These are phyloP conservation scores for Lacerta viridis DNA, from an alignment of 2,797 vertebrate genomes.

Conservation along the genomic window DNA sequence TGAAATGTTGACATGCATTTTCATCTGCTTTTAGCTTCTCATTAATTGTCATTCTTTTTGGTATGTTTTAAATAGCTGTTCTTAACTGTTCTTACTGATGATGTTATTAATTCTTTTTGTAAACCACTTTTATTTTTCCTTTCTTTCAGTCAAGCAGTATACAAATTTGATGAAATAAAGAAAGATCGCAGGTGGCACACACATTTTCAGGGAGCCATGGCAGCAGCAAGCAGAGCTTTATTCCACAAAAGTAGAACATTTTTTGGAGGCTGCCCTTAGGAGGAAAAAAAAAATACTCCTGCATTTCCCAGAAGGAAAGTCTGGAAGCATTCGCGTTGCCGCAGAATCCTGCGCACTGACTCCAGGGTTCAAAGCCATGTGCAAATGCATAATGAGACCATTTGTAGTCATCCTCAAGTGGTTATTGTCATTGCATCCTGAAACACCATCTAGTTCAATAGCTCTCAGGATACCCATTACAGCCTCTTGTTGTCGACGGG, in stretches of 20 bases:
- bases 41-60: no score
- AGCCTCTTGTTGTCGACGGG: slow-evolving; percentile 45
- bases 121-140: no score
- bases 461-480: slow-evolving; percentile 16
- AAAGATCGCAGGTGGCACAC: neutral
- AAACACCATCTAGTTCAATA: slow-evolving; percentile 20
- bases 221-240: neutral
- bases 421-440: slow-evolving; percentile 9
- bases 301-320: neutral
- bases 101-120: no score
- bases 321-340: neutral
- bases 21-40: no score
- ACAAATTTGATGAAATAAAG: no score
- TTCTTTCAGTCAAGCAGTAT: no score
- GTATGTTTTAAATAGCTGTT: no score
- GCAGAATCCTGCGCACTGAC: neutral
- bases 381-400: slow-evolving; percentile 18
- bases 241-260: neutral
- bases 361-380: slow-evolving; percentile 11
- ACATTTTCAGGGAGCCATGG: neutral
- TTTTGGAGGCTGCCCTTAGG: neutral
- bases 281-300: neutral
- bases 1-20: no score
- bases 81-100: no score
- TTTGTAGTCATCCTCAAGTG: slow-evolving; percentile 31